Percentiles rank a stretch among this genome's conserved stretches.
phyloP scores from a whole-genome alignment of 2,888 invertebrate species.

The Baronia brevicornis region DNA sequence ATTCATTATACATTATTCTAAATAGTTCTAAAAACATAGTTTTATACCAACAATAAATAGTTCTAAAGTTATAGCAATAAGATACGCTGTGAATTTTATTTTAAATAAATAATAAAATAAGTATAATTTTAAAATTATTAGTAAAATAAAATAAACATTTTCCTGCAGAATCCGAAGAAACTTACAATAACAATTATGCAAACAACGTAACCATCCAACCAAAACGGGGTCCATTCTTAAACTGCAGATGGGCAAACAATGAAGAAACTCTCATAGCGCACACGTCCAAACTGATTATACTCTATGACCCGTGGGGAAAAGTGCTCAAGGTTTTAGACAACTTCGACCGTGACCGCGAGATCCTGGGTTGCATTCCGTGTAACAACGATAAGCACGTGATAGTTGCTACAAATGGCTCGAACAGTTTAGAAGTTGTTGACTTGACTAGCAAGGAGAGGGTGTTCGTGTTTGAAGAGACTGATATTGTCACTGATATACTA shows the following conservation, averaged over 20 bases:
- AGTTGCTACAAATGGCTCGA: constrained; percentile 32
- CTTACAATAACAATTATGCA: constrained; percentile 44
- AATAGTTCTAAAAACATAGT: too few species aligned
- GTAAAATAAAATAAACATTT: constrained; percentile 1
- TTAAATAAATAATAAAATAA: too few species aligned
- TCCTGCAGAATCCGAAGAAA: constrained; percentile 51
- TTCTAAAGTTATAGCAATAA: too few species aligned
- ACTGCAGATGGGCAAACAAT: constrained; percentile 56
- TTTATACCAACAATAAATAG: too few species aligned
- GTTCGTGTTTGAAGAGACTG: constrained; percentile 45
- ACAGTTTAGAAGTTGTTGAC: constrained; percentile 46
- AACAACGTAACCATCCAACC: constrained; percentile 43
- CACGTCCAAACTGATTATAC: constrained; percentile 47
- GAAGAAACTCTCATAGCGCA: constrained; percentile 52
- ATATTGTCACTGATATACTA: constrained; percentile 44
- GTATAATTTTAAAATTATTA: too few species aligned
- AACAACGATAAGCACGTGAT: constrained; percentile 50
- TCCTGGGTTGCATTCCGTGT: constrained; percentile 49
- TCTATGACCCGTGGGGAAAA: constrained; percentile 45
- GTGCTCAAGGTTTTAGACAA: constrained; percentile 38
- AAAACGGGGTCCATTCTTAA: constrained; percentile 42
- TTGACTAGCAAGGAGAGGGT: constrained; percentile 44
- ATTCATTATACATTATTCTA: too few species aligned
- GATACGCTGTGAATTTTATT: too few species aligned
- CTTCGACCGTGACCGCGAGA: constrained; percentile 41